Percentiles rank a stretch among this genome's conserved stretches.
These are phyloP conservation scores for Gymnogyps californianus DNA, from an alignment of 2,113 vertebrate species.

Conservation along the genomic window DNA sequence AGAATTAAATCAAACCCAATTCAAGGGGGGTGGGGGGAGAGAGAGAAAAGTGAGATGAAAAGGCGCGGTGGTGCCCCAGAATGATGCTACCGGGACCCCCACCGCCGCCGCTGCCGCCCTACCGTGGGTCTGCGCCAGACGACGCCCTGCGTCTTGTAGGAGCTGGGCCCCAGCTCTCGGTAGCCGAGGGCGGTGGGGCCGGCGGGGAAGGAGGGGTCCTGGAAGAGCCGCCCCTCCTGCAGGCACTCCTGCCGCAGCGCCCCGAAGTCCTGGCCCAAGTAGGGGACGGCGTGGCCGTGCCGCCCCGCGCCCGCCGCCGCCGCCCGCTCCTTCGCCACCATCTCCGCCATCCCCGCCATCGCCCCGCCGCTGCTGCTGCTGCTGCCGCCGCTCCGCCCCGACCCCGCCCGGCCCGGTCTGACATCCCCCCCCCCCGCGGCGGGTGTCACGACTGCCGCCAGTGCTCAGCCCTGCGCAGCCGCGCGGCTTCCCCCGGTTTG, in stretches of 20 bases:
- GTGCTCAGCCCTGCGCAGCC: not conserved
- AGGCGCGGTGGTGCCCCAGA: not conserved
- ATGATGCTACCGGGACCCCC: not conserved
- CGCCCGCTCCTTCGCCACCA: constrained; percentile 12
- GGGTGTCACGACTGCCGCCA: not conserved
- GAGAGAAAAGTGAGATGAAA: not conserved
- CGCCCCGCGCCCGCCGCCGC: not conserved
- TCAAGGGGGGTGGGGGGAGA: accelerated
- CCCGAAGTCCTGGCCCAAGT: constrained; percentile 9
- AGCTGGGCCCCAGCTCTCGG: constrained; percentile 33
- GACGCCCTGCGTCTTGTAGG: constrained; percentile 10
- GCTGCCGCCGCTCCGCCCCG: not conserved
- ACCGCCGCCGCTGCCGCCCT: not conserved
- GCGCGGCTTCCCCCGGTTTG: accelerated
- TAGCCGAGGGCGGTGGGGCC: constrained; percentile 24
- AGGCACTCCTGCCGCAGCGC: not conserved
- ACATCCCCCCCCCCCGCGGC: not conserved
- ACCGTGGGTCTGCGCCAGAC: constrained; percentile 55
- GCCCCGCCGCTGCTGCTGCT: not conserved
- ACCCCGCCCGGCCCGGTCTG: not conserved
- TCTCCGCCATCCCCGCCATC: constrained; percentile 16
- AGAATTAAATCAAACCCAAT: not conserved
- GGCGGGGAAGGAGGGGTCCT: constrained; percentile 47
- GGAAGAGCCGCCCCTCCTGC: constrained; percentile 30
- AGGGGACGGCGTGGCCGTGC: not conserved